Percentiles rank a stretch among this genome's conserved stretches.
phyloP scores from a whole-genome alignment of 2,888 invertebrate genomes.

The Perdita meconis region DNA sequence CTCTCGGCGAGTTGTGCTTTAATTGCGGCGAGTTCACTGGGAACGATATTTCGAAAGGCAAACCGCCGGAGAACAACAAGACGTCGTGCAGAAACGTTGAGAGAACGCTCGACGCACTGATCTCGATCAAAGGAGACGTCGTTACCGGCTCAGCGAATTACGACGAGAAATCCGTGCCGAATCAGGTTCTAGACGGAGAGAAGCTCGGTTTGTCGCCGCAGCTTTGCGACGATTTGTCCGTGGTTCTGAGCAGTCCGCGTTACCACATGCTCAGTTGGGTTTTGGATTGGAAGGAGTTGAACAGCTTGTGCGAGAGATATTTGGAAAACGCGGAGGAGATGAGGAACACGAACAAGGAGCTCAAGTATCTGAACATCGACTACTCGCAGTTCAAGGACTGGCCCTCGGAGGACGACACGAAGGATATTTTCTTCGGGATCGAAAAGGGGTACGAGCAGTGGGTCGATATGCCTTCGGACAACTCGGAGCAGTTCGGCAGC shows the following conservation, averaged over 20 bases:
- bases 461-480: constrained; percentile 80
- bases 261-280: constrained; percentile 90
- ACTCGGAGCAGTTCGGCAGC: constrained; percentile 79
- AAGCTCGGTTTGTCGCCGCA: constrained; percentile 88
- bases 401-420: constrained; percentile 86
- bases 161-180: constrained; percentile 88
- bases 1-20: constrained; percentile 76
- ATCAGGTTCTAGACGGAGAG: constrained; percentile 87
- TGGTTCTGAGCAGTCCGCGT: constrained; percentile 89
- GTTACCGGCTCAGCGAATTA: constrained; percentile 87
- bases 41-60: constrained; percentile 57
- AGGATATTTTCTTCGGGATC: constrained; percentile 86
- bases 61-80: constrained; percentile 52
- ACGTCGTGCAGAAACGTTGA: constrained; percentile 83
- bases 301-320: constrained; percentile 86
- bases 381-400: constrained; percentile 88
- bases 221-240: constrained; percentile 89
- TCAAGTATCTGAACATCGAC: constrained; percentile 91
- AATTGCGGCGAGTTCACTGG: constrained; percentile 76
- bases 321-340: constrained; percentile 87
- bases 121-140: constrained; percentile 85
- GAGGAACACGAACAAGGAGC: constrained; percentile 88
- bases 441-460: constrained; percentile 87
- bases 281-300: constrained; percentile 86
- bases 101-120: constrained; percentile 84